Evolutionary conservation across 2,888 invertebrate genomes (phyloP).

Genomic region (Linyphia triangularis): DNA sequence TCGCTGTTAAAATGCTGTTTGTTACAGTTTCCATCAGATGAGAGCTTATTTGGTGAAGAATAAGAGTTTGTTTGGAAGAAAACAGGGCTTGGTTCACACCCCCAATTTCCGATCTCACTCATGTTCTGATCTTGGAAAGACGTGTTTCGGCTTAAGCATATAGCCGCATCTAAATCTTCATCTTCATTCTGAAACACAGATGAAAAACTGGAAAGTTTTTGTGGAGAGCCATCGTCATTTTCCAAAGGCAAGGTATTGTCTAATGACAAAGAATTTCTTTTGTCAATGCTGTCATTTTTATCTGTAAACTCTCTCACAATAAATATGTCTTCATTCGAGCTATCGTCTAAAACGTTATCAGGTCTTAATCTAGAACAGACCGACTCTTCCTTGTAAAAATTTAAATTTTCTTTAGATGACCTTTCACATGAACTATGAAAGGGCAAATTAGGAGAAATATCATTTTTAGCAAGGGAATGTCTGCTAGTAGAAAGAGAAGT

Average conservation of each 20-base stretch:
- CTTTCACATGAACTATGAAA: not conserved
- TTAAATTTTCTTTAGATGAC: not conserved
- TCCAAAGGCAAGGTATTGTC: not conserved
- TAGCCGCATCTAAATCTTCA: not conserved
- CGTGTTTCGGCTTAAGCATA: not conserved
- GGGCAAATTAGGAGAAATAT: not conserved
- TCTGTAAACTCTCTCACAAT: not conserved
- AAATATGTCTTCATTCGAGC: not conserved
- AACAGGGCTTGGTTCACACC: not conserved
- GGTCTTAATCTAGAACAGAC: not conserved
- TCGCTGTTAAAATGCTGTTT: not conserved
- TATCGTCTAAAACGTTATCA: not conserved
- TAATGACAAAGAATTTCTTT: not conserved
- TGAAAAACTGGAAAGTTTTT: not conserved
- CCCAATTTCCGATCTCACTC: not conserved
- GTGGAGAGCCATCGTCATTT: not conserved
- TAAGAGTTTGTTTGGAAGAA: not conserved
- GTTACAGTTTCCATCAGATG: not conserved
- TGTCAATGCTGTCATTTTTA: not conserved
- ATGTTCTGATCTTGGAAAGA: not conserved
- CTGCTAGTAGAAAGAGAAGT: not conserved
- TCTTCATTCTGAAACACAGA: constrained; percentile 3
- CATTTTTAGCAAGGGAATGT: not conserved
- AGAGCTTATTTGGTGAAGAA: not conserved
- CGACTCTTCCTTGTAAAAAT: not conserved